Evolutionary conservation across 2,888 invertebrate species (phyloP), one percentile per base, ranked within the genome.

Genomic region (Morpho helenor): DNA sequence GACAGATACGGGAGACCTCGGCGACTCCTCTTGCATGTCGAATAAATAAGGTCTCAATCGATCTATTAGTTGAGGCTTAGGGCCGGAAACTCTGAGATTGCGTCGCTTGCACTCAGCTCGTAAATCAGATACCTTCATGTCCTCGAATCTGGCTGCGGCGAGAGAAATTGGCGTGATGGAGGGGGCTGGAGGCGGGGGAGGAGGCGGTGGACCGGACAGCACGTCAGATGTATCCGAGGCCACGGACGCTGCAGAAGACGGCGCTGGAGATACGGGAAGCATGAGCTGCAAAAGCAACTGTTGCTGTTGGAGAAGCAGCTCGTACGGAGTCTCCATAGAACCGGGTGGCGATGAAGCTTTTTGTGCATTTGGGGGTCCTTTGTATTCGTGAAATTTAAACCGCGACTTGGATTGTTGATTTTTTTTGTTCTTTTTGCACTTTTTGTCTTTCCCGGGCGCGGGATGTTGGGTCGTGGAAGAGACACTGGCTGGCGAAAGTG

Each of bases 1-100:
- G 56, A 79, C 66, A 6, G 86, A 85, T n/a, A 77, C 82, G 45
- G 91, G 88, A 47, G 91, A 87, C 40, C 82, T 75, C 40, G 89
- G 92, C 59, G 89, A 77, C 49, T 90, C 84, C 52, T 91, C 92
- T 22, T 84, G 87, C 67, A 92, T 83, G 6, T 91, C 82, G 53
- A 31, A 31, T 31, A 92, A 74, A 78, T 93, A 96, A 0, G 95
- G 96, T 66, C 96, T 95, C 58, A 99, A 88, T 47, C 99, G 93
- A 79, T 99, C 98, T 59, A 99, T 96, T 47, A 99, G 88, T 77
- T 98, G 97, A 7, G 98, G 97, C 79, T 99, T 99, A 0, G 98
- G 95, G 0, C 99, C 99, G 8, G 98, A 98, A 0, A 99, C 99
- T 6, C 98, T 97, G 61, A 99, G 90, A 82, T 96, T 98, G 52